Evolutionary conservation across 2,888 invertebrate species (phyloP), one percentile per base, ranked within the genome.

Genomic region (Sthenelais limicola): DNA sequence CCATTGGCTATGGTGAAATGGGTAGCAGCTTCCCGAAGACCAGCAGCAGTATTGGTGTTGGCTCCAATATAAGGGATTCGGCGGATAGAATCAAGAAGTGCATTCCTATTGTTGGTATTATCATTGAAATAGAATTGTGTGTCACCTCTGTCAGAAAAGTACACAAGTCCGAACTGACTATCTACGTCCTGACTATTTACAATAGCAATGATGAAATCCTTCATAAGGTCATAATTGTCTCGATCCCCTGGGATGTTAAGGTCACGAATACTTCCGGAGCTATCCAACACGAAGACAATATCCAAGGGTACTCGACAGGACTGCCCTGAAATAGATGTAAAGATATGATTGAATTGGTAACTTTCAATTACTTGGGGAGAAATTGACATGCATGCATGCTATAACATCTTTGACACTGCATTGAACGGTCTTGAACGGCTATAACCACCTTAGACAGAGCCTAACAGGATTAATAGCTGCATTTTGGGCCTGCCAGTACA

Each of bases 51-150:
- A 43, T 62, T 62, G 3, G 77, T 75, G 38, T 68, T 73, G 9
- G 72, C 74, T 1, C 71, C 70, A n/a, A 26, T 38, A 58, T 76
- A 76, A 1, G 28, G n/a, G 15, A 74, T 74, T 18, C 24, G 5
- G 24, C 26, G 9, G 24, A 76, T 74, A 1, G 32, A 52, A 38
- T 26, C n/a, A n/a, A n/a, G n/a, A n/a, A n/a, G n/a, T n/a, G n/a
- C n/a, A n/a, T n/a, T n/a, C n/a, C n/a, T n/a, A 0, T 24, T 18
- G 52, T 32, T 51, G 1, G 15, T 33, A 35, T 33, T 33, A 5
- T 32, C 35, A 52, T 68, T 68, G 30, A 68, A 52, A 52, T 68
- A 32, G 24, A 68, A 68, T 3, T 21, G 21, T 1, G 48, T 33
- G 21, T 32, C 48, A 7, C 68, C 68, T 7, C 9, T 32, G 21